Evolutionary conservation across 2,797 vertebrate species (phyloP), one percentile per base, ranked within the genome.

Genomic region (Acanthurus leucopareius): DNA sequence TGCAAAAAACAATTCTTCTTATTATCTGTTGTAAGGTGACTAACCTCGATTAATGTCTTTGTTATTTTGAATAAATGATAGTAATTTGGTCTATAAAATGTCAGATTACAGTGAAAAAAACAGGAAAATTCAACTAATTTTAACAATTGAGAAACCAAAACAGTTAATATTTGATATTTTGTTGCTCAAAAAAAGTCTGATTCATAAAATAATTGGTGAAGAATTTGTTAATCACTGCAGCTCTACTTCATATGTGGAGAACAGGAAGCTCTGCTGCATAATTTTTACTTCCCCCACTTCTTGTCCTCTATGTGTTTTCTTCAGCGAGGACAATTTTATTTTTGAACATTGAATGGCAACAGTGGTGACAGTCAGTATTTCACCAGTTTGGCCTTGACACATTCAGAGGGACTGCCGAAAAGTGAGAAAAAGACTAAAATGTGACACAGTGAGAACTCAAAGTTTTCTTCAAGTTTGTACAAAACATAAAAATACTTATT

Each of bases 311-410:
- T 19, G 52, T 45, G 17, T 61, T 65, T 38, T 49, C 56, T 49
- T 73, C 32, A 58, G 47, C 0, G 1, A 69, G 22, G 38, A 80
- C 3, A 57, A 16, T 71, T 71, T 66, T 56, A 54, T 65, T 80
- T 82, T 75, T 62, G 8, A 73, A 64, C 38, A 32, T n/a, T 17
- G 11, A 78, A 62, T 20, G 2, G 63, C 59, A 79, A 44, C 58
- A 73, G 57, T 35, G 2, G 58, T 54, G 72, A 60, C 62, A 62
- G 54, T 16, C 35, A 58, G 16, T 60, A 42, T 62, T 77, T 69
- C 52, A 61, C 47, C 59, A 16, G 4, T 16, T 40, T 25, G n/a
- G 72, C 77, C 53, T 85, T 56, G 68, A 73, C 59, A 66, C 4
- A 53, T 16, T 76, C 68, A 19, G 15, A 75, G 35, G 44, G 74